Conservation (phyloP, 2,888 invertebrate genomes). For the Caenorhabditis afra region DNA sequence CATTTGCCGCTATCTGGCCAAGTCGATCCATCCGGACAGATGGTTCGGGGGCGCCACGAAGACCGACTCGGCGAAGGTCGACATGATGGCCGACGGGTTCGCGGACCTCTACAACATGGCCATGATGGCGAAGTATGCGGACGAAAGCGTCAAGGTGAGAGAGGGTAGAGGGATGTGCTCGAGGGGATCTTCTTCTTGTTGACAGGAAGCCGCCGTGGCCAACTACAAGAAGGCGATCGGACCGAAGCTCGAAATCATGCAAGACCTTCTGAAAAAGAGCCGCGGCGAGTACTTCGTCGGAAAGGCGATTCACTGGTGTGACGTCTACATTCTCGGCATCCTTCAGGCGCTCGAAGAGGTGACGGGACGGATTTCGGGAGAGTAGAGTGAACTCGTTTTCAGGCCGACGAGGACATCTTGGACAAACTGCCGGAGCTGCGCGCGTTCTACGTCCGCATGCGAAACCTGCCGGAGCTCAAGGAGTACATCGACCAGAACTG, state of each 20-base stretch:
- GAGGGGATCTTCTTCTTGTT: not conserved
- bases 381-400: slow-evolving; percentile 2
- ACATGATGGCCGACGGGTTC: slow-evolving; percentile 60
- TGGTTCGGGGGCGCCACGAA: slow-evolving; percentile 64
- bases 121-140: slow-evolving; percentile 31
- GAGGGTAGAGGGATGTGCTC: not conserved
- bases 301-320: slow-evolving; percentile 60
- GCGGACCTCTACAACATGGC: slow-evolving; percentile 49
- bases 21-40: slow-evolving; percentile 55
- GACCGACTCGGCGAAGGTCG: slow-evolving; percentile 60
- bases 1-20: slow-evolving; percentile 61
- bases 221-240: slow-evolving; percentile 25
- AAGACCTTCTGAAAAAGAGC: slow-evolving; percentile 47
- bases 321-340: slow-evolving; percentile 51
- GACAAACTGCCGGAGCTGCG: slow-evolving; percentile 40
- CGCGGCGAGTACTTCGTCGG: slow-evolving; percentile 60
- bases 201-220: slow-evolving; percentile 24
- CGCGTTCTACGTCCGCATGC: slow-evolving; percentile 50
- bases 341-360: slow-evolving; percentile 50
- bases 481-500: slow-evolving; percentile 55
- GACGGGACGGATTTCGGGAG: not conserved
- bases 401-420: slow-evolving; percentile 26
- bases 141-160: slow-evolving; percentile 26
- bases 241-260: slow-evolving; percentile 42
- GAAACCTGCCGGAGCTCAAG: slow-evolving; percentile 47